Evolutionary conservation across 2,113 vertebrate species (phyloP).

Genomic region (Myotis lucifugus): DNA sequence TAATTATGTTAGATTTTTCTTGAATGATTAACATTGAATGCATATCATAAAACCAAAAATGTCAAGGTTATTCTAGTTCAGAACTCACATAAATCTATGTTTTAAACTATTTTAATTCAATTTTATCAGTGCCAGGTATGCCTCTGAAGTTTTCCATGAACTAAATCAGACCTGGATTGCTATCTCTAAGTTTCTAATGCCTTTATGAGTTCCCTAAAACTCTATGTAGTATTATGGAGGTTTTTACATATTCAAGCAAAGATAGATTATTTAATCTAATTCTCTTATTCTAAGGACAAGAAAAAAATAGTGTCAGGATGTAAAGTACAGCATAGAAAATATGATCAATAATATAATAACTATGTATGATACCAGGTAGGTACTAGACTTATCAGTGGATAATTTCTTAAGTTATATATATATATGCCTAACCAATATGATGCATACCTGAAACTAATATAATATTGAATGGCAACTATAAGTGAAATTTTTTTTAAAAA

Average conservation of each 20-base stretch:
- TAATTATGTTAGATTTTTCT: conserved; percentile 53
- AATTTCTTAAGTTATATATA: background rate
- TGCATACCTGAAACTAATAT: background rate
- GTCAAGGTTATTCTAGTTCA: conserved; percentile 72
- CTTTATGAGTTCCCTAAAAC: background rate
- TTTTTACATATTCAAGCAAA: conserved; percentile 7
- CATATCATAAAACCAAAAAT: background rate
- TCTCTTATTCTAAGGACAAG: background rate
- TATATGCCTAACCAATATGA: background rate
- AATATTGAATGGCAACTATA: background rate
- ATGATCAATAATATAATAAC: background rate
- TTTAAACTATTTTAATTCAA: background rate
- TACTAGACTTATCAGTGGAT: background rate
- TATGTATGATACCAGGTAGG: background rate
- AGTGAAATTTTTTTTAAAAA: background rate
- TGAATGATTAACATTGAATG: conserved; percentile 68
- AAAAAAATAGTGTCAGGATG: background rate
- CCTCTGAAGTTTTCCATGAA: conserved; percentile 46
- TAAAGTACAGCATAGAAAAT: background rate
- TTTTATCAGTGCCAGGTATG: background rate
- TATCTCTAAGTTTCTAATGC: conserved; percentile 1
- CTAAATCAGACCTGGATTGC: background rate
- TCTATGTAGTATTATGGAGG: background rate
- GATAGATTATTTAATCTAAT: background rate
- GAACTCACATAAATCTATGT: conserved; percentile 33